Conservation (phyloP, 2,797 vertebrate genomes). For the Limnodromus scolopaceus region DNA sequence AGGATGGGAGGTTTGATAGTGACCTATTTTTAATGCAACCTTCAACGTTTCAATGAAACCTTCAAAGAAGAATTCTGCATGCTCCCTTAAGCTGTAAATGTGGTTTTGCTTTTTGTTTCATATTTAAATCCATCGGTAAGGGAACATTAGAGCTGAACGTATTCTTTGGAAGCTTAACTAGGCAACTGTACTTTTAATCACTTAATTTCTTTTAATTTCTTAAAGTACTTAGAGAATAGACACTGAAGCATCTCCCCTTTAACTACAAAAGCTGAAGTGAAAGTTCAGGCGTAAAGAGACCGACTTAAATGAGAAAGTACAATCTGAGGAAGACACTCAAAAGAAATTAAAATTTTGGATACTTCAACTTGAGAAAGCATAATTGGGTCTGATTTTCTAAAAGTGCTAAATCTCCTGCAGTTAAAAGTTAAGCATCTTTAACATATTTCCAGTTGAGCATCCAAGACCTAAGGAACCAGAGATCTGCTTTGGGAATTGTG, state of each 20-base stretch:
- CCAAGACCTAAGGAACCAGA: neutral
- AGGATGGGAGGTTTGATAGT: neutral
- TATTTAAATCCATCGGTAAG: neutral
- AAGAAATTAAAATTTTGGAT: neutral
- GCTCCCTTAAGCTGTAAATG: neutral
- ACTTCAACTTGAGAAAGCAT: neutral
- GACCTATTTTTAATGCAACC: neutral
- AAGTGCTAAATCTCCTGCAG: neutral
- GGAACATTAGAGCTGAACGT: neutral
- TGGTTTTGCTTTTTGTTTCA: neutral
- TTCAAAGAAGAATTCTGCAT: neutral
- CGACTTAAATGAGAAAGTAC: neutral
- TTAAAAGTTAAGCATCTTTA: neutral
- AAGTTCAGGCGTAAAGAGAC: neutral
- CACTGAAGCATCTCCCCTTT: neutral
- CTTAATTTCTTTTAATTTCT: conserved; percentile 7
- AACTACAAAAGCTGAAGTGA: conserved; percentile 4
- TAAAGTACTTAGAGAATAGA: neutral
- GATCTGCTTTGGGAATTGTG: neutral
- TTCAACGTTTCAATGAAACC: neutral
- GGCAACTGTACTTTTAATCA: neutral
- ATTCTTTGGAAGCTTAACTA: neutral
- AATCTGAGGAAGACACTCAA: neutral
- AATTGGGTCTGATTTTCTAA: neutral
- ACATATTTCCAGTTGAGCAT: neutral